A percentile compares a stretch with the other conserved stretches of the same genome.
phyloP scores from a whole-genome alignment of 2,888 invertebrate genomes.

The Ectemnius cavifrons region DNA sequence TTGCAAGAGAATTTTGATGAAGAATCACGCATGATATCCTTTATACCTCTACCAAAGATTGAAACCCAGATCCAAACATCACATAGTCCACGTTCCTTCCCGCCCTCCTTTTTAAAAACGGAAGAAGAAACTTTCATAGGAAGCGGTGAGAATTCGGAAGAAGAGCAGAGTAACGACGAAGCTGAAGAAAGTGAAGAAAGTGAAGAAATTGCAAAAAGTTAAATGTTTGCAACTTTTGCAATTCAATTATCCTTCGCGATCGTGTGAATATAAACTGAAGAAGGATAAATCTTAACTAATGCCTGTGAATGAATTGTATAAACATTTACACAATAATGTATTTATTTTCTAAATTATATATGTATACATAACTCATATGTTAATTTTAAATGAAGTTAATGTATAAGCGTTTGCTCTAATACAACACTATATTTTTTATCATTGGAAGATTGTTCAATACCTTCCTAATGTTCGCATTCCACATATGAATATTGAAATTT shows the following conservation, averaged over 20 bases:
- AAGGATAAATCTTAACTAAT: too few relatives aligned
- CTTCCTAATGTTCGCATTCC: too few relatives aligned
- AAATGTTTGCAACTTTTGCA: too few relatives aligned
- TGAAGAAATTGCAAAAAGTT: slow-evolving; percentile 20
- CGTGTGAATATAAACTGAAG: too few relatives aligned
- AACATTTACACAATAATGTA: not conserved
- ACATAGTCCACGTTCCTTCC: slow-evolving; percentile 37
- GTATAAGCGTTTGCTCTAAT: too few relatives aligned
- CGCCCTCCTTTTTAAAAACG: slow-evolving; percentile 59
- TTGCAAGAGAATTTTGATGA: not conserved
- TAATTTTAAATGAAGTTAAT: too few relatives aligned
- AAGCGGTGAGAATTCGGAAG: slow-evolving; percentile 75
- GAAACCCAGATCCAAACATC: slow-evolving; percentile 14
- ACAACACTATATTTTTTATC: too few relatives aligned
- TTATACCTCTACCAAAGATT: slow-evolving; percentile 27
- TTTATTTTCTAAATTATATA: not conserved
- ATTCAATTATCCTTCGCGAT: too few relatives aligned
- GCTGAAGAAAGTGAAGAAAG: slow-evolving; percentile 38
- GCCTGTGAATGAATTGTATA: too few relatives aligned
- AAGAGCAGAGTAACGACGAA: slow-evolving; percentile 50
- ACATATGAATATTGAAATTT: too few relatives aligned
- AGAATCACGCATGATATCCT: slow-evolving; percentile 6
- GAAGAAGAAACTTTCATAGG: slow-evolving; percentile 73
- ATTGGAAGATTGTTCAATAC: too few relatives aligned
- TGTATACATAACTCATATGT: too few relatives aligned